Conservation (phyloP, 2,113 vertebrate genomes). For the Myotis brandtii region DNA sequence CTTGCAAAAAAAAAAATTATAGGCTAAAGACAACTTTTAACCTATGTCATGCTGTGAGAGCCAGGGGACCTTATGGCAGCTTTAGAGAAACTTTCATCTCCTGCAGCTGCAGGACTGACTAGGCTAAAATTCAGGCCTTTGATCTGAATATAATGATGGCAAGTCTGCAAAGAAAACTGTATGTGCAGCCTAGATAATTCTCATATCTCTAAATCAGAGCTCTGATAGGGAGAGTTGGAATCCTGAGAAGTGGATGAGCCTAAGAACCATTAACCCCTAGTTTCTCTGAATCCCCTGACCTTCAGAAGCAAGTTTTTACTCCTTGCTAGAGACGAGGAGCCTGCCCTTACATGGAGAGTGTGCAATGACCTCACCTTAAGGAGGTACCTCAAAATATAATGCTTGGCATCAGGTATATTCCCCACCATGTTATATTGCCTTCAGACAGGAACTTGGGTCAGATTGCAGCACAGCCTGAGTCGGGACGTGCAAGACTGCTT, state of each 20-base stretch:
- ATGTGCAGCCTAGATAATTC: neutral
- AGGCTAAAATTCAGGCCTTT: slow-evolving; percentile 4
- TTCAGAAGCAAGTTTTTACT: neutral
- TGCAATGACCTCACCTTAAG: neutral
- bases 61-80: neutral
- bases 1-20: slow-evolving; percentile 44
- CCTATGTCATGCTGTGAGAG: neutral
- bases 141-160: neutral
- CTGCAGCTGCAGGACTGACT: neutral
- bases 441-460: neutral
- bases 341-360: neutral
- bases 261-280: neutral
- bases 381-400: neutral
- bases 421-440: neutral
- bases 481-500: neutral
- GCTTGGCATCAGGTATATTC: neutral
- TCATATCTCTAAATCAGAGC: neutral
- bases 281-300: neutral
- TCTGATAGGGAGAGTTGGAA: neutral
- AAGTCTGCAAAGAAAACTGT: neutral
- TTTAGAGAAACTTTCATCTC: slow-evolving; percentile 45
- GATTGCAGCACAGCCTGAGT: neutral
- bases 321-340: neutral
- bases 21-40: slow-evolving; percentile 31
- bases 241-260: neutral